Evolutionary conservation across 2,797 vertebrate genomes (phyloP), one percentile per base, ranked within the genome.

Genomic region (Hemibagrus guttatus): DNA sequence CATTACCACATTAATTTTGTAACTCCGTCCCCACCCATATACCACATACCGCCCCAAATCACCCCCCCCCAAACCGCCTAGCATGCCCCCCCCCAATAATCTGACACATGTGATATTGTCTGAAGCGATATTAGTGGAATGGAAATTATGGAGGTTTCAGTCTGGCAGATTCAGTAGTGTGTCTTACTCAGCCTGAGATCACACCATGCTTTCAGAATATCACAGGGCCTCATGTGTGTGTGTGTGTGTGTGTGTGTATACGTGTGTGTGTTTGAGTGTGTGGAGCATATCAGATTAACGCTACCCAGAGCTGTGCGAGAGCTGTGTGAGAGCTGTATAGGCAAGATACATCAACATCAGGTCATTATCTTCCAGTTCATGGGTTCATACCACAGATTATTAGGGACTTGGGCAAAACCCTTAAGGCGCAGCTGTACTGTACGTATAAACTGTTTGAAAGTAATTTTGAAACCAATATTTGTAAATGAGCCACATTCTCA

Each of bases 101-200:
- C n/a, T 58, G 11, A 59, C 59, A 56, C 64, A 81, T 69, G 71
- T 84, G 87, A 90, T 88, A 88, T 89, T 85, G 71, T 54, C 42
- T 66, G 13, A 76, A 72, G 58, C 59, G 84, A 89, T 89, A 89
- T 89, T 83, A 86, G 87, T 83, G 52, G 63, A 86, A 88, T 89
- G 90, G 88, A 90, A 90, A 90, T 89, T 39, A 90, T 79, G 79
- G 85, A 81, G 86, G 87, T 89, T 89, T 88, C 78, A 79, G 78
- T 87, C 81, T 82, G 75, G 79, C 79, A 84, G 85, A 49, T 91
- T 87, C 85, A 64, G 85, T 82, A 84, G 69, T 31, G 26, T 54
- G 14, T 80, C n/a, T 88, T 84, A 89, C 31, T 89, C 88, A 88
- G 68, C 78, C 42, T 88, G 84, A 91, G 82, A 91, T 91, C 52